Base-by-base conservation (phyloP, 2,888 invertebrate genomes). In the Caenorhabditis afra region DNA sequence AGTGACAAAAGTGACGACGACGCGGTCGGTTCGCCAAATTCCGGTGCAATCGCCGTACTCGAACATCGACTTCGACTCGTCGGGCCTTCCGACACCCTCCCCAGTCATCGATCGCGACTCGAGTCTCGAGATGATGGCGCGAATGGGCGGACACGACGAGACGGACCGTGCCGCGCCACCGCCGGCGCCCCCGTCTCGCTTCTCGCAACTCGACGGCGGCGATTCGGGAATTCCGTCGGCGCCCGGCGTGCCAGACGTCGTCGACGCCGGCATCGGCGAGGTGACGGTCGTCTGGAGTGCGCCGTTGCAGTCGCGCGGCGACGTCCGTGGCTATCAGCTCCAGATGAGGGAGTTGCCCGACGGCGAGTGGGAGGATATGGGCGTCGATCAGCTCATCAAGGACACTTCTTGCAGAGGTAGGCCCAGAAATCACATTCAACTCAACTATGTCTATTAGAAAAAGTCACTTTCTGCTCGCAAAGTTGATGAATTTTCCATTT, bases 1-100 rank as follows among this genome's bases (percentile, higher is more conserved):
- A 22, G 88, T 90, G 22, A 90, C 90, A 23, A 90, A 90, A 80
- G 87, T 90, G 52, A 90, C 90, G 20, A 90, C 90, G 18, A 90
- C 90, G 12, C 79, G 90, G 22, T 87, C 88, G 18, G 85, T 90
- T 3, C 82, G 87, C 5, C 90, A 90, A 75, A 84, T 90, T 29
- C 89, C 89, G 10, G 86, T 89, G 16, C 71, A 82, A 20, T 86
- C 87, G 3, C 86, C 85, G 7, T 86, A 85, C 61, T 84, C 84
- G n/a, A 87, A 89, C 62, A 83, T 90, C 53, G 87, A 84, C 75
- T 90, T 90, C 59, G 90, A 90, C 68, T 78, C 87, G 0, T 82
- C 84, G 22, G 90, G 90, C 12, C 66, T 83, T 10, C 84, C 84
- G 7, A 84, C 81, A 7, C 84, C 84, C 16, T 80, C 81, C 4